phyloP scores from a whole-genome alignment of 2,888 invertebrate species.

The Steinernema hermaphroditum region DNA sequence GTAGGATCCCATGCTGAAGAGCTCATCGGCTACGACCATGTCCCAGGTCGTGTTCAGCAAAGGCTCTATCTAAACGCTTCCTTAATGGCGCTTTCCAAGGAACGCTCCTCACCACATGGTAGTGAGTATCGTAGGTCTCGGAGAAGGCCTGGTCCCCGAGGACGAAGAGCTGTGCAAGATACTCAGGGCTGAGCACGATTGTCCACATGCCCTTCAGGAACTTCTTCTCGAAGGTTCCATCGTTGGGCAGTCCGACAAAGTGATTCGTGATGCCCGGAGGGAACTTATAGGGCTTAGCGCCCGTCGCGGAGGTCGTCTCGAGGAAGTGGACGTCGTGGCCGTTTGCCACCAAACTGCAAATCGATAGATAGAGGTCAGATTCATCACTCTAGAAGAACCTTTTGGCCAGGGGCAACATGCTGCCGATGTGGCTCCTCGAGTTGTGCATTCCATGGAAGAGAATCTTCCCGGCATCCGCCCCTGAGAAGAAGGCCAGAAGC shows the following conservation, averaged over 20 bases:
- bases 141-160: constrained; percentile 12
- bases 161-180: neutral
- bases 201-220: constrained; percentile 25
- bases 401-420: constrained; percentile 40
- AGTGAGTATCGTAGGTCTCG: neutral
- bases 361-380: neutral
- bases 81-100: no score
- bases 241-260: constrained; percentile 10
- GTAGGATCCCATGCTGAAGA: constrained; percentile 26
- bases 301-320: constrained; percentile 31
- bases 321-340: constrained; percentile 38
- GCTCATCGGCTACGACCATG: constrained; percentile 19
- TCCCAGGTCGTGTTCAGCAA: constrained; percentile 10
- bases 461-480: constrained; percentile 30
- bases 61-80: neutral
- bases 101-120: neutral
- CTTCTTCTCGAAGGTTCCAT: constrained; percentile 19
- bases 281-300: constrained; percentile 33
- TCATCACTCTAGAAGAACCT: constrained; percentile 30
- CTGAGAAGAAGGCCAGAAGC: neutral
- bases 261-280: constrained; percentile 34
- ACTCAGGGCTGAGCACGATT: neutral
- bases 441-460: constrained; percentile 44
- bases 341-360: constrained; percentile 30
- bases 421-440: constrained; percentile 39